Evolutionary conservation across 2,888 invertebrate genomes (phyloP).

Genomic region (Pollenia amentaria): DNA sequence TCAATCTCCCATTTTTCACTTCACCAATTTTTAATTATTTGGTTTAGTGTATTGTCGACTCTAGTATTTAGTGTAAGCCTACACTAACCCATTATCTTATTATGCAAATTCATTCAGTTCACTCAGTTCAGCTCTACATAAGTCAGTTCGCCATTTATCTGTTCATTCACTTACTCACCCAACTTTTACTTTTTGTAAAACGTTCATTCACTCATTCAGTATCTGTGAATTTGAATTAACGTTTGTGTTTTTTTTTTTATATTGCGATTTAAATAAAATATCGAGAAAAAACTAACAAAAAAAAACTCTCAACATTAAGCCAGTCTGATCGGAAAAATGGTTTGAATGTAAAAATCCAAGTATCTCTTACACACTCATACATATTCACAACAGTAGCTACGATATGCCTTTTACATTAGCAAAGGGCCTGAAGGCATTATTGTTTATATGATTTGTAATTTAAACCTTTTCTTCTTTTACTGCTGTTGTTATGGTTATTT

Average conservation of each 20-base stretch:
- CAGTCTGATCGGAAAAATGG: constrained; percentile 28
- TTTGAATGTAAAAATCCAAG: neutral
- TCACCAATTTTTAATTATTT: too few species aligned
- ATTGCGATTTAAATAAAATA: constrained; percentile 21
- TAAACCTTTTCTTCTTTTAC: constrained; percentile 66
- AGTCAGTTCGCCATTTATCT: constrained; percentile 39
- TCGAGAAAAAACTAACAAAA: neutral
- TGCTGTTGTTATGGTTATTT: constrained; percentile 30
- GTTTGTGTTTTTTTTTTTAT: constrained; percentile 47
- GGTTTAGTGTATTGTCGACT: neutral
- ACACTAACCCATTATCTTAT: constrained; percentile 43
- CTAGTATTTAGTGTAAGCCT: constrained; percentile 44
- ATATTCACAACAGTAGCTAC: neutral
- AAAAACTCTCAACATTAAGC: constrained; percentile 27
- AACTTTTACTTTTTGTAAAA: constrained; percentile 7
- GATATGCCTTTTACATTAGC: constrained; percentile 55
- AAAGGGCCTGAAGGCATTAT: constrained; percentile 59
- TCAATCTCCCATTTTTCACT: too few species aligned
- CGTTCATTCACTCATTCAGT: constrained; percentile 13
- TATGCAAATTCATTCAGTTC: constrained; percentile 63
- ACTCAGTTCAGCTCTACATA: constrained; percentile 27
- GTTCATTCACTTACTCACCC: constrained; percentile 8
- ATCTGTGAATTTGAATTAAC: constrained; percentile 68
- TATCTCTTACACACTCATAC: neutral
- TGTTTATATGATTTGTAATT: constrained; percentile 65